Evolutionary conservation across 2,888 invertebrate species (phyloP).

Genomic region (Microplitis deprimator): DNA sequence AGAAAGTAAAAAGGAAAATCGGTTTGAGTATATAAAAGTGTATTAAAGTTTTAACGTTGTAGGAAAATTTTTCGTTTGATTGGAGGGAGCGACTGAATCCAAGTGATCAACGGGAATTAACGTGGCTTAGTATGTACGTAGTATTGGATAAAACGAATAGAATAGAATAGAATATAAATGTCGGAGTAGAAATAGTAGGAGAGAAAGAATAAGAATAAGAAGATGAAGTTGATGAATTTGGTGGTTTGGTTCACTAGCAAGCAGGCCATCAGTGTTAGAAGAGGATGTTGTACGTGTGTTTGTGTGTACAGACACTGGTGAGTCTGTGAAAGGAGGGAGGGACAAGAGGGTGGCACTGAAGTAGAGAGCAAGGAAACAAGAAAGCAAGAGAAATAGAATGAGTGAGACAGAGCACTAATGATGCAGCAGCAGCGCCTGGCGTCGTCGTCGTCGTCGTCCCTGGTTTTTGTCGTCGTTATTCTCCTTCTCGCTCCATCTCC

Average conservation of each 20-base stretch:
- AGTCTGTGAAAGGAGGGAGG: slow-evolving; percentile 13
- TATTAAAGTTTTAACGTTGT: neutral
- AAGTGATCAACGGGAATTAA: slow-evolving; percentile 14
- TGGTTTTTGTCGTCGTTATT: slow-evolving; percentile 41
- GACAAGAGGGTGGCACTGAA: slow-evolving; percentile 25
- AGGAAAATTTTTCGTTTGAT: slow-evolving; percentile 3
- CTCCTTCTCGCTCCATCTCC: slow-evolving; percentile 20
- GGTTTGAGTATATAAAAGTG: too few relatives aligned
- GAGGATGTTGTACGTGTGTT: neutral
- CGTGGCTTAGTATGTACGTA: neutral
- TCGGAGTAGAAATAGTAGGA: too few relatives aligned
- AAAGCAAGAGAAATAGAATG: slow-evolving; percentile 43
- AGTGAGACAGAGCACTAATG: slow-evolving; percentile 61
- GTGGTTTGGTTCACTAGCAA: slow-evolving; percentile 8
- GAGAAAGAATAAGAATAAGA: neutral
- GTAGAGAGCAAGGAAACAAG: slow-evolving; percentile 17
- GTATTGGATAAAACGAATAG: neutral
- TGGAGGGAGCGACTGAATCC: neutral
- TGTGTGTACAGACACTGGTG: neutral
- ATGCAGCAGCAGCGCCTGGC: slow-evolving; percentile 60
- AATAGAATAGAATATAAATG: neutral
- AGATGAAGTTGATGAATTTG: neutral
- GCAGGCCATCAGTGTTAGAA: neutral
- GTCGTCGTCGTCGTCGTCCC: slow-evolving; percentile 52
- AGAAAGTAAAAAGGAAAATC: neutral